Base-by-base conservation (phyloP, 1,140 invertebrate species). In the Leucophenga varia region DNA sequence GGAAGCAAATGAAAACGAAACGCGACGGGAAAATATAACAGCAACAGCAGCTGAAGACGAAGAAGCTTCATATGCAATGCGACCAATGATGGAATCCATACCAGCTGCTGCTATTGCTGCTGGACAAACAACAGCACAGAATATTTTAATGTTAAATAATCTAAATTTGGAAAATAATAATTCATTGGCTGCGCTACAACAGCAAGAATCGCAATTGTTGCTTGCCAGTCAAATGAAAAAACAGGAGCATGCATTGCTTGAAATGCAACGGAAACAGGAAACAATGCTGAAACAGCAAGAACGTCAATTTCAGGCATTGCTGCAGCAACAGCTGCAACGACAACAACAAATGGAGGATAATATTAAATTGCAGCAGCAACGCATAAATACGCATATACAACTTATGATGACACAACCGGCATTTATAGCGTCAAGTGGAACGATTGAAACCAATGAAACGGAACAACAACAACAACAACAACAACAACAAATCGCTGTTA, bases 381-480 rank as follows among this genome's bases (percentile, higher is more conserved):
- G 78, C 3, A 79, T 80, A 9, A 80, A 79, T 57, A 72, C 77
- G 55, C 78, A 80, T 39, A 76, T 80, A 9, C 75, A 80, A 42
- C 52, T 78, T 10, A 54, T 80, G 52, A 71, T 79, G 55, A 57
- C 67, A 0, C 75, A 78, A 43, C 75, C 76, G 1, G 38, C 52
- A 0, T 43, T 17, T 14, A 10, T 31, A 2, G 12, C 14, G 0
- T 0, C 34, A 20, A 10, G 16, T 18, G 25, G 2, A 46, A 13
- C 22, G 38, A 16, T 35, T 6, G 18, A 21, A 14, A 16, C 7
- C 21, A 3, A 39, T 14, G 9, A 9, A 8, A 28, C 3, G n/a
- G 14, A 17, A 25, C 41, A 8, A 37, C 34, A 20, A 6, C 31
- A 39, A 31, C 17, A 34, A 21, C 51, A 58, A 21, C 16, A 40